Evolutionary conservation across 2,888 invertebrate genomes (phyloP), one percentile per base, ranked within the genome.

Genomic region (Desoria tigrina): DNA sequence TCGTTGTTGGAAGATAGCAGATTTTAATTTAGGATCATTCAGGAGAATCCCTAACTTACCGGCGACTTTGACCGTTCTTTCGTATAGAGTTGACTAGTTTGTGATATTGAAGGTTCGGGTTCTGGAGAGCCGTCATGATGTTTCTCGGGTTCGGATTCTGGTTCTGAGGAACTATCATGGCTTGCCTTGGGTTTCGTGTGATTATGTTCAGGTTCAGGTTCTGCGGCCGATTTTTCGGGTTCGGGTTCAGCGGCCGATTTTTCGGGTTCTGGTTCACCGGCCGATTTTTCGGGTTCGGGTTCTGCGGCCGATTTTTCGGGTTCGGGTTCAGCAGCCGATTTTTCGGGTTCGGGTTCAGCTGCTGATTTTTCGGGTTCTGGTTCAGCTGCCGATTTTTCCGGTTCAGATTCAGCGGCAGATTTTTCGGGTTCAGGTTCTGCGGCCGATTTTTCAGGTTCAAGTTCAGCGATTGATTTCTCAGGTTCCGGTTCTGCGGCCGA

Each of bases 381-480:
- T 24, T 61, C 49, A n/a, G 54, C 49, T 11, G 57, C 61, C 1
- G 78, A 78, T 23, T 45, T 1, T 51, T 76, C 64, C 42, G 72
- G 39, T 32, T 58, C 51, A 21, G 68, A 18, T 57, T 61, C 61
- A 3, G 61, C 27, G 0, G 24, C 14, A 14, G 58, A 28, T 32
- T 28, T 55, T 76, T 82, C 78, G 42, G 79, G 77, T 74, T 84
- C 82, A 1, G 81, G 79, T 72, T 78, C 75, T 0, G 81, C 80
- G 70, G 80, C 79, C 37, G 80, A 75, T 69, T 78, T 77, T 67
- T 82, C 80, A 0, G 82, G 81, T 62, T 83, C 81, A 53, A 78
- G 74, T 75, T 78, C 78, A 23, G 72, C 49, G 73, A 66, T 32
- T 56, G 61, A 55, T 66, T 32, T 14, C 49, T 63, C 58, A 26